Evolutionary conservation across 2,113 vertebrate species (phyloP).

Genomic region (Platichthys flesus): DNA sequence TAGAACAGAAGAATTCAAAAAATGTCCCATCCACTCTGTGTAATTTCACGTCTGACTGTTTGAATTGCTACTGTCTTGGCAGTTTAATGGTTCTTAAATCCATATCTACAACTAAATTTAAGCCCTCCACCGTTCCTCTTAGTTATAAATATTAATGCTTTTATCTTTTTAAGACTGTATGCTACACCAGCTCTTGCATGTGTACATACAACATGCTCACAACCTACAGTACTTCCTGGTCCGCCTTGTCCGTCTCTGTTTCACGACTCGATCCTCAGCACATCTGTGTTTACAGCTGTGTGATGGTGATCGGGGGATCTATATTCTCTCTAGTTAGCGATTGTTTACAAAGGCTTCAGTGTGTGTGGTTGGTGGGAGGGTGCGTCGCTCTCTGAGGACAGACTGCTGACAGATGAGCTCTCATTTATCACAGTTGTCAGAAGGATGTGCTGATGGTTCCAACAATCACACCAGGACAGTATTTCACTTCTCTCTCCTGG

Average conservation of each 20-base stretch:
- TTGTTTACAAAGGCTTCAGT: constrained; percentile 62
- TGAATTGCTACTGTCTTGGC: constrained; percentile 21
- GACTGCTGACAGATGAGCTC: constrained; percentile 47
- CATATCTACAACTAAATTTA: neutral
- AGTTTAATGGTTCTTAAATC: constrained; percentile 13
- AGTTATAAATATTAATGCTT: neutral
- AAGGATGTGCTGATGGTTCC: constrained; percentile 16
- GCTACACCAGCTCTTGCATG: neutral
- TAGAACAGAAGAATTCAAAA: constrained; percentile 62
- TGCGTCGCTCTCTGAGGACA: constrained; percentile 36
- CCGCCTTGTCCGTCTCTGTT: constrained; percentile 35
- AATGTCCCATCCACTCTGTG: constrained; percentile 36
- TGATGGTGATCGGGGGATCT: constrained; percentile 55
- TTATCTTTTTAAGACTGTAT: neutral
- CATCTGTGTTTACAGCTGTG: constrained; percentile 75
- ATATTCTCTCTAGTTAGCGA: constrained; percentile 44
- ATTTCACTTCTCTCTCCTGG: constrained; percentile 3
- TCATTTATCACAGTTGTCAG: constrained; percentile 33
- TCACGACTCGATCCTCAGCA: constrained; percentile 43
- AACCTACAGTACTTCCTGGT: constrained; percentile 41
- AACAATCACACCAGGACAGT: neutral
- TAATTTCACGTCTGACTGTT: constrained; percentile 40
- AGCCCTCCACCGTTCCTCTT: neutral
- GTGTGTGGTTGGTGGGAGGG: constrained; percentile 47
- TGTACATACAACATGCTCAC: constrained; percentile 15